Evolutionary conservation across 2,113 vertebrate species (phyloP).

Genomic region (Tachysurus fulvidraco): DNA sequence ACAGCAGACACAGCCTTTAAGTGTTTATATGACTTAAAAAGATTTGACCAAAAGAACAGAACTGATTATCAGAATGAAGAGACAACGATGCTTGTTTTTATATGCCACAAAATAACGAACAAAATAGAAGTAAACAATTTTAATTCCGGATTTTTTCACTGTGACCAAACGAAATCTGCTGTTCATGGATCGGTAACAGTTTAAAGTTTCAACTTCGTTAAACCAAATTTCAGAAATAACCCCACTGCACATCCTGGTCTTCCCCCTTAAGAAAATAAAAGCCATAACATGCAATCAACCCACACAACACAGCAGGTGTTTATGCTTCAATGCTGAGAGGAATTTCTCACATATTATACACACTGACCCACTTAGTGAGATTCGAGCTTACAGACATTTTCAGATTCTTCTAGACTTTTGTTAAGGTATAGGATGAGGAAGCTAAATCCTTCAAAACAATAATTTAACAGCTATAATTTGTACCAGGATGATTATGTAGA

Average conservation of each 20-base stretch:
- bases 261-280: neutral
- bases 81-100: neutral
- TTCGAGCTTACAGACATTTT: neutral
- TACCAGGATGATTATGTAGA: neutral
- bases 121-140: too few species aligned
- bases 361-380: conserved; percentile 4
- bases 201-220: neutral
- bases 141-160: neutral
- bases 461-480: neutral
- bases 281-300: conserved; percentile 19
- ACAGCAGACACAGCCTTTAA: neutral
- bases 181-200: neutral
- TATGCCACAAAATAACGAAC: neutral
- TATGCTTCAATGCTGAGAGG: neutral
- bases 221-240: neutral
- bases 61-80: neutral
- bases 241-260: neutral
- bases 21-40: neutral
- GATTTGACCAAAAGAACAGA: neutral
- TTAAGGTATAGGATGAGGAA: neutral
- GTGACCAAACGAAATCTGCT: neutral
- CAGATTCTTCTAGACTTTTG: neutral
- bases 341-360: neutral
- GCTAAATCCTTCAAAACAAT: neutral
- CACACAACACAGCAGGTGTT: conserved; percentile 11